These are phyloP conservation scores for Aphelenchoides fujianensis DNA, from an alignment of 1,140 invertebrate genomes.

Conservation along the genomic window DNA sequence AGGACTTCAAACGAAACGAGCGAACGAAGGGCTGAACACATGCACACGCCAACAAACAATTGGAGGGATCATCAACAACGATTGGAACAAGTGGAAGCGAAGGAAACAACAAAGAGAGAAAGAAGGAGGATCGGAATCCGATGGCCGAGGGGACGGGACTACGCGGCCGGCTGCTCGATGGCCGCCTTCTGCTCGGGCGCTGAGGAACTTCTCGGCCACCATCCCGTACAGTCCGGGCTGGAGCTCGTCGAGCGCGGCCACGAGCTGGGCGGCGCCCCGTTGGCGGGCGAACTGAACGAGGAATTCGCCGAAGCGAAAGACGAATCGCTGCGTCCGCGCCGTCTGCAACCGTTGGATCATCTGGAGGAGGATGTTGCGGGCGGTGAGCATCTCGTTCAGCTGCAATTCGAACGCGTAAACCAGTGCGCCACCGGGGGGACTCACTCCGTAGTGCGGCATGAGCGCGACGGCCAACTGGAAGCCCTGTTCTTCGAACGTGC, in stretches of 20 bases:
- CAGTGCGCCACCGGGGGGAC: background rate
- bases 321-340: slow-evolving; percentile 36
- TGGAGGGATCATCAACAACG: no score
- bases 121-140: no score
- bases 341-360: slow-evolving; percentile 45
- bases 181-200: slow-evolving; percentile 31
- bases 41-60: no score
- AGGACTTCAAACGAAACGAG: no score
- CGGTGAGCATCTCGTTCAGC: slow-evolving; percentile 28
- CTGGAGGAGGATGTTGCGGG: slow-evolving; percentile 27
- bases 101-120: no score
- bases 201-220: slow-evolving; percentile 39
- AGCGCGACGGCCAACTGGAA: slow-evolving; percentile 71
- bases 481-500: slow-evolving; percentile 90
- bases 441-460: slow-evolving; percentile 38
- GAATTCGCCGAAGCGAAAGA: slow-evolving; percentile 33
- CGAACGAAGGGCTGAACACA: no score
- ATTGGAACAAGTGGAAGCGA: no score
- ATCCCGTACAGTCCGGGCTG: slow-evolving; percentile 41
- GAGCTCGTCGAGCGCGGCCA: slow-evolving; percentile 33
- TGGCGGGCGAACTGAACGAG: slow-evolving; percentile 36
- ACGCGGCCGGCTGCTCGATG: no score
- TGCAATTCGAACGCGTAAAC: slow-evolving; percentile 33
- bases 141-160: no score
- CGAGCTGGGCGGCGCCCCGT: slow-evolving; percentile 31